Conservation (phyloP, 2,113 vertebrate species). For the Orycteropus afer region DNA sequence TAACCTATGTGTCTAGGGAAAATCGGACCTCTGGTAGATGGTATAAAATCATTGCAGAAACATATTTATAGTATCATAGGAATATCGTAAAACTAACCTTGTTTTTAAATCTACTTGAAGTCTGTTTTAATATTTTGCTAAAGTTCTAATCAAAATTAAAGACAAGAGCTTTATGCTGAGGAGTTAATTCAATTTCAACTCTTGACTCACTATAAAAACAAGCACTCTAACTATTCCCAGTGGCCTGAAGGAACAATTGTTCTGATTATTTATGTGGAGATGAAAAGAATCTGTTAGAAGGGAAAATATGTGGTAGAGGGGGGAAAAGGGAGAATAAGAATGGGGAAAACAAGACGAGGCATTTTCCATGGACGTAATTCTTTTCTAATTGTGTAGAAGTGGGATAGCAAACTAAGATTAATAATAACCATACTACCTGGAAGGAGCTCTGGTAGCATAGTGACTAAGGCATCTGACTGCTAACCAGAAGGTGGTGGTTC, state of each 20-base stretch:
- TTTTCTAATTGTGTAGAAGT: background rate
- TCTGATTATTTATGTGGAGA: background rate
- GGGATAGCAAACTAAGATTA: background rate
- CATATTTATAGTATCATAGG: background rate
- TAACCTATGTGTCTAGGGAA: background rate
- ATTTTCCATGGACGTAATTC: background rate
- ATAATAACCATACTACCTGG: background rate
- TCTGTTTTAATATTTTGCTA: conserved; percentile 9
- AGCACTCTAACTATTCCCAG: background rate
- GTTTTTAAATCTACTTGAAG: background rate
- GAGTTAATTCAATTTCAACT: background rate
- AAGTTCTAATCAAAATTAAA: conserved; percentile 29
- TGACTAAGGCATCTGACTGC: too few species aligned
- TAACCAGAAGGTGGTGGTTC: too few species aligned
- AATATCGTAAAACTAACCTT: conserved; percentile 24
- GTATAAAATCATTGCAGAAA: background rate
- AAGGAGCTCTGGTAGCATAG: too few species aligned
- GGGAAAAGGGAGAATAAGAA: background rate
- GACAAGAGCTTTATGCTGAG: background rate
- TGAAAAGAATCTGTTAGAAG: background rate
- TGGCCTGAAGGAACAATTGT: background rate
- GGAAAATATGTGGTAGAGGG: background rate
- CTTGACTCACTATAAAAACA: conserved; percentile 1
- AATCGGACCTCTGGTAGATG: background rate
- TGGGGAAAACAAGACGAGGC: rapidly evolving